These are phyloP conservation scores for Aproaerema taeniolella DNA, from an alignment of 2,888 invertebrate genomes.

Conservation along the genomic window DNA sequence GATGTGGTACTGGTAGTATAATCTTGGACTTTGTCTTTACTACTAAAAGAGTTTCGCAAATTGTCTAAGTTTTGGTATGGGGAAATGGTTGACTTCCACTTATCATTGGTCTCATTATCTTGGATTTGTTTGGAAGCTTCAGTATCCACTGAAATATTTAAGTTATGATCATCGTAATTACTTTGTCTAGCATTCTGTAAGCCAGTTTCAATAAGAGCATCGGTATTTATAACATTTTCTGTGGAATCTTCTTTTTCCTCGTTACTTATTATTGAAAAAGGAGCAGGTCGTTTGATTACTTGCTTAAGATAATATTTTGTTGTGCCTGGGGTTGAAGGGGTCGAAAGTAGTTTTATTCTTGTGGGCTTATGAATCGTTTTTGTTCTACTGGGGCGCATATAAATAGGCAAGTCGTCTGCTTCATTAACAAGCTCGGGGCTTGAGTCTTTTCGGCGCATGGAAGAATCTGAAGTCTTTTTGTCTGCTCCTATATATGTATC, in stretches of 20 bases:
- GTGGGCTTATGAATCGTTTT: constrained; percentile 22
- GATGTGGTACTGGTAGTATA: constrained; percentile 36
- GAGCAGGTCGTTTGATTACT: constrained; percentile 48
- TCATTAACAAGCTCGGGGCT: constrained; percentile 29
- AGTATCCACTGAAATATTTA: constrained; percentile 24
- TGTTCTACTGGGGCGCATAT: constrained; percentile 29
- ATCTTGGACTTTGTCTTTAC: constrained; percentile 30
- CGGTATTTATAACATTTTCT: constrained; percentile 42
- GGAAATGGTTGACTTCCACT: constrained; percentile 62
- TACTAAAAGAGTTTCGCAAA: constrained; percentile 40
- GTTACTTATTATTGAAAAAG: constrained; percentile 31
- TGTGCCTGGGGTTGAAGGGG: constrained; percentile 27
- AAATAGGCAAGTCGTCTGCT: constrained; percentile 43
- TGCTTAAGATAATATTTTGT: constrained; percentile 57
- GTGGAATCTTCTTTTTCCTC: constrained; percentile 34
- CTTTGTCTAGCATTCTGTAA: constrained; percentile 30
- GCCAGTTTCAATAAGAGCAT: constrained; percentile 36
- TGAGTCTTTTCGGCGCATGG: constrained; percentile 39
- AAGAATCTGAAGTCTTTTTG: constrained; percentile 29
- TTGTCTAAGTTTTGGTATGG: constrained; percentile 73
- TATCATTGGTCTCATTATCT: constrained; percentile 26
- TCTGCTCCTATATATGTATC: constrained; percentile 23
- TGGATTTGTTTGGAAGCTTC: constrained; percentile 26
- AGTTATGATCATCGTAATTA: constrained; percentile 19
- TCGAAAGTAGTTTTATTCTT: constrained; percentile 27